Evolutionary conservation across 1,140 invertebrate species (phyloP), one percentile per base, ranked within the genome.

Genomic region (Drosophila tsacasi): DNA sequence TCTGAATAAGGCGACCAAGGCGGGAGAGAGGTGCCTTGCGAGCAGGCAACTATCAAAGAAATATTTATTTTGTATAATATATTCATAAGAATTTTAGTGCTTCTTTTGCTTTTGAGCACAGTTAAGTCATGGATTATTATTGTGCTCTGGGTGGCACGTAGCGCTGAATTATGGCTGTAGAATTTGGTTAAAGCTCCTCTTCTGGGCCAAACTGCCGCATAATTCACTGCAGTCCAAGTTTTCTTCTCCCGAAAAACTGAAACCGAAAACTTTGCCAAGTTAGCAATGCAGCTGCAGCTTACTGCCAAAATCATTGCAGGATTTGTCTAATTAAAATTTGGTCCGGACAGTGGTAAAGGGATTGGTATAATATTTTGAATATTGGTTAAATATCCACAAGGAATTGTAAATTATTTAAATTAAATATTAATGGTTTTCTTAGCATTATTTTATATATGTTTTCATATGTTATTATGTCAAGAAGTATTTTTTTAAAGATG

Each of bases 291-390:
- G 32, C 42, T 27, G 67, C 44, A 67, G 50, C 65, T 59, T 30
- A 54, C 50, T 69, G 68, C 68, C 52, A 71, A 54, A 71, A 71
- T 72, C 52, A 72, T 72, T 60, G 46, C 37, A 23, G 69, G 30
- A 52, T 50, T 49, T 73, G 67, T 73, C 69, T 73, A 73, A 73
- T 73, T 73, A 73, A 73, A 55, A 44, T 73, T 52, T 61, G 13
- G 35, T 7, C 12, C 8, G 12, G 2, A 55, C 54, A 23, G 32
- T 55, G 54, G 32, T 37, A 5, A 8, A 55, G 19, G 2, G n/a
- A n/a, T n/a, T n/a, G n/a, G n/a, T n/a, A n/a, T n/a, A n/a, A n/a
- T n/a, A n/a, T n/a, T n/a, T n/a, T n/a, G n/a, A n/a, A n/a, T n/a
- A 23, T 7, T 15, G 1, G 13, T 23, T 47, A 8, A 15, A 23